Conservation (phyloP, 1,140 invertebrate genomes). For the Mylabris phalerata region DNA sequence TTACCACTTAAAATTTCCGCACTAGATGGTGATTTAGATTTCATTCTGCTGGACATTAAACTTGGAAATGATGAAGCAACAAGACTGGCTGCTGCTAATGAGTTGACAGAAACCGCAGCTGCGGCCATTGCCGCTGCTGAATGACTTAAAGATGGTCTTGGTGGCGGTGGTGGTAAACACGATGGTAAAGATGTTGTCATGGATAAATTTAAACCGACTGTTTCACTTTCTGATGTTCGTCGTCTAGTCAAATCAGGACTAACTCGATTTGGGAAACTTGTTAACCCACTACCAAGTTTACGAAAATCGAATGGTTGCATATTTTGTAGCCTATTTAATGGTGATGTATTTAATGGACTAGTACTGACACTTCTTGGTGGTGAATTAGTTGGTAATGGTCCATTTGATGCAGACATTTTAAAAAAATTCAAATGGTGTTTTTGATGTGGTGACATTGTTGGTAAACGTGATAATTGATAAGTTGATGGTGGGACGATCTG, state of each 20-base stretch:
- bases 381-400: constrained; percentile 35
- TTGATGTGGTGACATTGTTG: constrained; percentile 46
- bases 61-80: constrained; percentile 43
- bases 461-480: constrained; percentile 44
- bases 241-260: constrained; percentile 42
- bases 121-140: constrained; percentile 50
- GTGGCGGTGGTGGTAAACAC: constrained; percentile 57
- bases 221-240: constrained; percentile 45
- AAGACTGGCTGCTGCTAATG: constrained; percentile 42
- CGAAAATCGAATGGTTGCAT: constrained; percentile 94
- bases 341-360: constrained; percentile 57
- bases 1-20: constrained; percentile 40
- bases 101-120: constrained; percentile 41
- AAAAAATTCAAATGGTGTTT: constrained; percentile 42
- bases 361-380: constrained; percentile 44
- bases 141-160: constrained; percentile 46
- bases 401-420: constrained; percentile 35
- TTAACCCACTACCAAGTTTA: constrained; percentile 56
- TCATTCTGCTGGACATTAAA: constrained; percentile 36
- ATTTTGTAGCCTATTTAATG: constrained; percentile 81
- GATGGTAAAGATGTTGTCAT: constrained; percentile 54
- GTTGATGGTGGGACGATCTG: constrained; percentile 45
- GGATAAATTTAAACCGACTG: constrained; percentile 52
- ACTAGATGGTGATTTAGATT: constrained; percentile 42
- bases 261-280: constrained; percentile 37